Evolutionary conservation across 2,113 vertebrate species (phyloP).

Genomic region (human): DNA sequence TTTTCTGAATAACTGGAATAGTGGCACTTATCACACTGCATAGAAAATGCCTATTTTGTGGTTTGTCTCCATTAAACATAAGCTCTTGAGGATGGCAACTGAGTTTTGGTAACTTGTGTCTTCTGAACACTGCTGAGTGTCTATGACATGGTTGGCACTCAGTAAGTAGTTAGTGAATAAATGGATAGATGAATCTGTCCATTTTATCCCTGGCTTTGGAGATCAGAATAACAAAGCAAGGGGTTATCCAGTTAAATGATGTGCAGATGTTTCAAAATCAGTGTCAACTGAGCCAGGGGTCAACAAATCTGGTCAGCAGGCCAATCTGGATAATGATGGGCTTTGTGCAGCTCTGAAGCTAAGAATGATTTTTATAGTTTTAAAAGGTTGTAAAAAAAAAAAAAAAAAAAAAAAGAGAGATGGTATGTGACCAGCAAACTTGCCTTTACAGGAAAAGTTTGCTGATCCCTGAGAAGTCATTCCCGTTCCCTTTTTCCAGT

Average conservation of each 20-base stretch:
- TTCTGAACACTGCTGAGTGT: neutral
- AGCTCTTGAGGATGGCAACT: neutral
- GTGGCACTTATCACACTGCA: neutral
- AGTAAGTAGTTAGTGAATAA: neutral
- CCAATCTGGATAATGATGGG: neutral
- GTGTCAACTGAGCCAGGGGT: neutral
- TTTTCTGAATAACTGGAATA: neutral
- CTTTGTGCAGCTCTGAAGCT: neutral
- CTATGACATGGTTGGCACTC: neutral
- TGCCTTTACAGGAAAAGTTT: neutral
- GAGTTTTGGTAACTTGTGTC: neutral
- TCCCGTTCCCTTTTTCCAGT: neutral
- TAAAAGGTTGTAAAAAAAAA: neutral
- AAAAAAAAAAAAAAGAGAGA: neutral
- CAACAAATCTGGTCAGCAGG: neutral
- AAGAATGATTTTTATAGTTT: neutral
- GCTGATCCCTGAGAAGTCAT: neutral
- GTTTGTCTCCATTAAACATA: neutral
- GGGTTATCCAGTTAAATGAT: neutral
- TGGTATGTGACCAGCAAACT: neutral
- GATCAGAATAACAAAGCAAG: neutral
- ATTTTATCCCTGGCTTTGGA: neutral
- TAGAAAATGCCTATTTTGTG: neutral
- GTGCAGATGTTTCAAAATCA: neutral
- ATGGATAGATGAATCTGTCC: neutral